Percentiles rank a stretch among this genome's conserved stretches.
Conservation (phyloP, 2,797 vertebrate genomes). For the Prionace glauca region DNA sequence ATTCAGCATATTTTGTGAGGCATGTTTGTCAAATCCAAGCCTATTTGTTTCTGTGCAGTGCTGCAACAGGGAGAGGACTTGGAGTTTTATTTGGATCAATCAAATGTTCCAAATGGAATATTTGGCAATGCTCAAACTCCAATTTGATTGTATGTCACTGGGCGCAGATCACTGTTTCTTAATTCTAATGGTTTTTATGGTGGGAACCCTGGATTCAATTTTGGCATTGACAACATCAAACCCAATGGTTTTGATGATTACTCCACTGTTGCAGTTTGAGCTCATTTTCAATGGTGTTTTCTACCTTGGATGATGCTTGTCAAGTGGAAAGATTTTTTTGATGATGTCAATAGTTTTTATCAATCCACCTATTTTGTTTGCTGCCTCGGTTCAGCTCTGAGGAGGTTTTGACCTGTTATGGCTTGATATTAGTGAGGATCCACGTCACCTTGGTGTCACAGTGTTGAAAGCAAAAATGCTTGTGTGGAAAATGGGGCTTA, state of each 20-base stretch:
- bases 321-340: slow-evolving; percentile 26
- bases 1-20: slow-evolving; percentile 8
- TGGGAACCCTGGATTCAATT: neutral
- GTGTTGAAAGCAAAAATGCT: neutral
- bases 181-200: neutral
- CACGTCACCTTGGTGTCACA: neutral
- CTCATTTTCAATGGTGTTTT: neutral
- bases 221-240: neutral
- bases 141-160: neutral
- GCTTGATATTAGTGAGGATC: neutral
- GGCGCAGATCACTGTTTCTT: neutral
- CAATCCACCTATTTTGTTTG: neutral
- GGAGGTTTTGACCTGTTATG: neutral
- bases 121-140: neutral
- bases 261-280: neutral
- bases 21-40: neutral
- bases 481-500: neutral
- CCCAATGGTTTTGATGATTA: neutral
- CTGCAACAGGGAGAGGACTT: neutral
- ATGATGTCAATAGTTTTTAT: neutral
- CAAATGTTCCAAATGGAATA: neutral
- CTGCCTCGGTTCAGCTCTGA: neutral
- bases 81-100: too few relatives aligned
- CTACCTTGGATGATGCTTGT: neutral
- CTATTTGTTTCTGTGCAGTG: neutral